phyloP scores from a whole-genome alignment of 2,113 vertebrate genomes.

The Dolichotis patagonum region DNA sequence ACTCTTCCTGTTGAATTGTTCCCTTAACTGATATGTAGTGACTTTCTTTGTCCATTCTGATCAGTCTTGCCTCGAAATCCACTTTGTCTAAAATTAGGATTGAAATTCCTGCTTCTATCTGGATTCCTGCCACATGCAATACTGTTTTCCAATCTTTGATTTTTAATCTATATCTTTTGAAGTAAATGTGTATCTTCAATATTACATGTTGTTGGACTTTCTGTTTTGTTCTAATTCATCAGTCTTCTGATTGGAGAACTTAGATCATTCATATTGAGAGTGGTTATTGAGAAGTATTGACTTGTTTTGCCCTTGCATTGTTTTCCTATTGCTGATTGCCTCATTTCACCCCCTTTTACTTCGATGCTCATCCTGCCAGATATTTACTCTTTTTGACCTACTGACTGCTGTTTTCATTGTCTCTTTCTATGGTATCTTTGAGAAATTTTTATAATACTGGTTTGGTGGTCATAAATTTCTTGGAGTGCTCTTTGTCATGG shows the following conservation, averaged over 20 bases:
- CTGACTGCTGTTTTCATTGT: neutral
- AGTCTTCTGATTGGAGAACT: no score
- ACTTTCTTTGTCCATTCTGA: neutral
- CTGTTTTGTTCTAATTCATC: no score
- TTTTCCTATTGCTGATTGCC: neutral
- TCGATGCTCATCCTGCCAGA: neutral
- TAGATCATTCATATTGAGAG: neutral
- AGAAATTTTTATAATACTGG: neutral
- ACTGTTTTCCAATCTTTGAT: neutral
- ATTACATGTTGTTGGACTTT: no score
- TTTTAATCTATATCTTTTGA: neutral
- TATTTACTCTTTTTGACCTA: neutral
- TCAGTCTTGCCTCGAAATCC: neutral
- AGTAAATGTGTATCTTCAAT: no score
- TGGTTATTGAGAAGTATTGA: neutral
- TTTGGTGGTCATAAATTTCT: neutral
- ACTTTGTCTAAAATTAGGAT: neutral
- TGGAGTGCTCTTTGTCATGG: neutral
- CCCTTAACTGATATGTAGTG: neutral
- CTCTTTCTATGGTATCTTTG: neutral
- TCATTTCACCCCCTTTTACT: neutral
- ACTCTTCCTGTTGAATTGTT: neutral
- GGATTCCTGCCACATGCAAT: neutral
- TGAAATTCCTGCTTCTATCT: neutral
- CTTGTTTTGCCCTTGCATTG: neutral